These are phyloP conservation scores for Leptopilina drosophilae DNA, from an alignment of 2,888 invertebrate genomes.

Conservation along the genomic window DNA sequence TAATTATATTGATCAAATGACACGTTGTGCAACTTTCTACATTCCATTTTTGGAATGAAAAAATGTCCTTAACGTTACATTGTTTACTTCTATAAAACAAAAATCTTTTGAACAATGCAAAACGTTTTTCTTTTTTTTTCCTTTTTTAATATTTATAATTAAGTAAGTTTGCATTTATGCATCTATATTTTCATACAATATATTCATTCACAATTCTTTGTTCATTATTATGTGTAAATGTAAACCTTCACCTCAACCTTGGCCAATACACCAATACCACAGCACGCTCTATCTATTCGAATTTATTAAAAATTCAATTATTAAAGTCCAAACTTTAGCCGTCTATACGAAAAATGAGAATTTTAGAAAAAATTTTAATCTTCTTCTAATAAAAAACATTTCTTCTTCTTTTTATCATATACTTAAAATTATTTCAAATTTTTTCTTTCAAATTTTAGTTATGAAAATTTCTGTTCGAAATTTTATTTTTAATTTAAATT, in stretches of 20 bases:
- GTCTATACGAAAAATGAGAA: too few relatives aligned
- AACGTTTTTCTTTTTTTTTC: constrained; percentile 43
- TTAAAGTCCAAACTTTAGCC: not conserved
- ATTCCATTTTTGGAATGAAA: constrained; percentile 12
- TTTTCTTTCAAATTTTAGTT: too few relatives aligned
- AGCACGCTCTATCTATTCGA: constrained; percentile 50
- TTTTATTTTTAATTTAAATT: too few relatives aligned
- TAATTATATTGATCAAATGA: constrained; percentile 26
- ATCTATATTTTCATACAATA: constrained; percentile 44
- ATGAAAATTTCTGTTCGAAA: too few relatives aligned
- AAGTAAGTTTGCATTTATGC: constrained; percentile 64
- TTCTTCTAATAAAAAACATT: too few relatives aligned
- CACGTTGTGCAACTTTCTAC: constrained; percentile 32
- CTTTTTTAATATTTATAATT: constrained; percentile 51
- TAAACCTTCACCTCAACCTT: constrained; percentile 44
- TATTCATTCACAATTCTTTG: not conserved
- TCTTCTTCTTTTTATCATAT: too few relatives aligned
- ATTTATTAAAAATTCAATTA: constrained; percentile 33
- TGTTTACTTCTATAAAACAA: not conserved
- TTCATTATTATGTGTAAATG: constrained; percentile 52
- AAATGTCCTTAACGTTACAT: not conserved
- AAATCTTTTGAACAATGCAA: constrained; percentile 30
- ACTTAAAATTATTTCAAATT: too few relatives aligned
- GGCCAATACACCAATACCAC: constrained; percentile 50
- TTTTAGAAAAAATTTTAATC: too few relatives aligned